Conservation (phyloP, 2,888 invertebrate genomes). For the Drosophila picticornis region DNA sequence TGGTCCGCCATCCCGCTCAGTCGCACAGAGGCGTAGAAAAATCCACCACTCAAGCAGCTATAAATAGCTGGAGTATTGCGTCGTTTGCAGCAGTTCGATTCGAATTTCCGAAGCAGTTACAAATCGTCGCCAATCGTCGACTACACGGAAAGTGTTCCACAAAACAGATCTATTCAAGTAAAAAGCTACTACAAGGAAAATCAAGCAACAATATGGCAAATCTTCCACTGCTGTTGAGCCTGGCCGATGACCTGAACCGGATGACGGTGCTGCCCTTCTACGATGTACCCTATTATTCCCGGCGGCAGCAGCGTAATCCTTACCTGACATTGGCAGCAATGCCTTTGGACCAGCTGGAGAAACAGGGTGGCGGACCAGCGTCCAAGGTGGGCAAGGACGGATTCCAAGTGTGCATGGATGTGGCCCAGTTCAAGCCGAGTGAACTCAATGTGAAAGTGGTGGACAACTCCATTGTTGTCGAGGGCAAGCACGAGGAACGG, state of each 20-base stretch:
- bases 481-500: conserved; percentile 90
- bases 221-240: conserved; percentile 69
- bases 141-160: not conserved
- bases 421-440: conserved; percentile 89
- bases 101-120: conserved; percentile 42
- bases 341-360: conserved; percentile 63
- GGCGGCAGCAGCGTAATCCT: conserved; percentile 54
- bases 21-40: conserved; percentile 10
- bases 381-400: conserved; percentile 87
- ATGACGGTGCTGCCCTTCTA: conserved; percentile 66
- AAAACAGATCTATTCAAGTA: not conserved
- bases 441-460: conserved; percentile 90
- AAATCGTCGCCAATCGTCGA: not conserved
- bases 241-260: conserved; percentile 70
- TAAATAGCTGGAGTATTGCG: conserved; percentile 53
- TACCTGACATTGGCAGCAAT: conserved; percentile 34
- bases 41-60: conserved; percentile 54
- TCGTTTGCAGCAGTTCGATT: conserved; percentile 62
- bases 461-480: conserved; percentile 88
- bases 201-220: conserved; percentile 59
- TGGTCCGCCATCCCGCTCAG: conserved; percentile 11
- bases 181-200: not conserved
- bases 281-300: conserved; percentile 55
- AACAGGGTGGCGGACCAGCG: conserved; percentile 36
- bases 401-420: conserved; percentile 89